Percentiles rank a stretch among this genome's conserved stretches.
phyloP scores from a whole-genome alignment of 2,797 vertebrate genomes.

The Pseudochirops corinnae region DNA sequence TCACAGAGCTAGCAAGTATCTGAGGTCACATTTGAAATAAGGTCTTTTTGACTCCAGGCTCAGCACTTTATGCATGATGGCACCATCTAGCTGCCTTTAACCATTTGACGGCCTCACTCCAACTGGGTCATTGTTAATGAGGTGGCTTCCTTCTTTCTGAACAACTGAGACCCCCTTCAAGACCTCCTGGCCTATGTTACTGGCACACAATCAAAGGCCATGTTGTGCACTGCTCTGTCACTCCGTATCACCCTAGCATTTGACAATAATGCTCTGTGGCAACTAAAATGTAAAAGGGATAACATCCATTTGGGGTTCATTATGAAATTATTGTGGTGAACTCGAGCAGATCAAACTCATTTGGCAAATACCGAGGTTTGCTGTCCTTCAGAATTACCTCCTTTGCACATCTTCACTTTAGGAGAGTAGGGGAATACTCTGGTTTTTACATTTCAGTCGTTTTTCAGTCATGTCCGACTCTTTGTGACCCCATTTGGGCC shows the following conservation, averaged over 20 bases:
- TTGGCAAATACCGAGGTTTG: constrained; percentile 60
- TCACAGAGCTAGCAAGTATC: background rate
- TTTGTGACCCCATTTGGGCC: background rate
- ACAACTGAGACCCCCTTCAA: constrained; percentile 1
- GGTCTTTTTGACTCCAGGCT: background rate
- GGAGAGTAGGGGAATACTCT: constrained; percentile 6
- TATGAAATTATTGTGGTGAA: constrained; percentile 70
- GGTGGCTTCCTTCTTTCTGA: constrained; percentile 30
- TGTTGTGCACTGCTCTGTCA: constrained; percentile 16
- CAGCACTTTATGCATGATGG: background rate
- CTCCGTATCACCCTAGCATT: constrained; percentile 46
- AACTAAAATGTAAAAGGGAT: constrained; percentile 69
- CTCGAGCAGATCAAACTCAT: constrained; percentile 60
- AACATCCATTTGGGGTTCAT: constrained; percentile 77
- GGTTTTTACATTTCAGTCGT: background rate
- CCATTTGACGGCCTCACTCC: background rate
- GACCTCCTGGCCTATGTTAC: background rate
- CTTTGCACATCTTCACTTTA: constrained; percentile 50
- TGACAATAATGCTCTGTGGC: constrained; percentile 65
- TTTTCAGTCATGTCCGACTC: background rate
- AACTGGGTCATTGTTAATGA: constrained; percentile 38
- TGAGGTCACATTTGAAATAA: background rate
- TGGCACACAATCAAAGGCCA: background rate
- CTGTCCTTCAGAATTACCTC: constrained; percentile 72
- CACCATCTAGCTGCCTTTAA: background rate